Conservation (phyloP, 2,797 vertebrate genomes). For the Coreius guichenoti region DNA sequence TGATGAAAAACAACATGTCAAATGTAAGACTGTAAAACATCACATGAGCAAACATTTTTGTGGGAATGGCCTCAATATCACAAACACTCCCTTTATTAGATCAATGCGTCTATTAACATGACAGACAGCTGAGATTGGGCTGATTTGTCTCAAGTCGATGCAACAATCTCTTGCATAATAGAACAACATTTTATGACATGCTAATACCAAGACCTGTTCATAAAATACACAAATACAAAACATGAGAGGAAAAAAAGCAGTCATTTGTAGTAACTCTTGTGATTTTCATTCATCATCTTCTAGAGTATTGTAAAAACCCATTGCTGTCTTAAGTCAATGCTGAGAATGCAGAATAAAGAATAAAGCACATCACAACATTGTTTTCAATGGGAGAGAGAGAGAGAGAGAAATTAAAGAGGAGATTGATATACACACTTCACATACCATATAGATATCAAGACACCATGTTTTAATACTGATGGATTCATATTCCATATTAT, state of each 20-base stretch:
- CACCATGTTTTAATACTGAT: slow-evolving; percentile 52
- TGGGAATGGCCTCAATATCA: slow-evolving; percentile 50
- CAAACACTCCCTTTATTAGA: slow-evolving; percentile 46
- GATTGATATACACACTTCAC: slow-evolving; percentile 53
- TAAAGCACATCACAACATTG: slow-evolving; percentile 47
- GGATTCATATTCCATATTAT: slow-evolving; percentile 36
- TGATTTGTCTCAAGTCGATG: slow-evolving; percentile 58
- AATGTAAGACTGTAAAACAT: slow-evolving; percentile 60
- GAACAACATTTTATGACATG: slow-evolving; percentile 60
- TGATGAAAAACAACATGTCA: slow-evolving; percentile 56
- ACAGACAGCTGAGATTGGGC: slow-evolving; percentile 53
- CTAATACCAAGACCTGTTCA: slow-evolving; percentile 57
- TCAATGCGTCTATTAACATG: slow-evolving; percentile 41
- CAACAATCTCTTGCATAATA: slow-evolving; percentile 57
- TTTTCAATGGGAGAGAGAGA: slow-evolving; percentile 34
- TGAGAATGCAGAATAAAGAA: slow-evolving; percentile 28
- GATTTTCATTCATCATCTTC: slow-evolving; percentile 41
- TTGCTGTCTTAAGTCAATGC: slow-evolving; percentile 43
- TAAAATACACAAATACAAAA: slow-evolving; percentile 52
- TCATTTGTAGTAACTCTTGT: slow-evolving; percentile 42
- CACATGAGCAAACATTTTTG: slow-evolving; percentile 41
- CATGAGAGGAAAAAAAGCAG: slow-evolving; percentile 37
- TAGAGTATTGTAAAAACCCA: slow-evolving; percentile 30
- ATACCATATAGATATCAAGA: slow-evolving; percentile 55
- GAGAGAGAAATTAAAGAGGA: slow-evolving; percentile 30